phyloP scores from a whole-genome alignment of 2,113 vertebrate genomes.

The Pseudorectes ferrugineus region DNA sequence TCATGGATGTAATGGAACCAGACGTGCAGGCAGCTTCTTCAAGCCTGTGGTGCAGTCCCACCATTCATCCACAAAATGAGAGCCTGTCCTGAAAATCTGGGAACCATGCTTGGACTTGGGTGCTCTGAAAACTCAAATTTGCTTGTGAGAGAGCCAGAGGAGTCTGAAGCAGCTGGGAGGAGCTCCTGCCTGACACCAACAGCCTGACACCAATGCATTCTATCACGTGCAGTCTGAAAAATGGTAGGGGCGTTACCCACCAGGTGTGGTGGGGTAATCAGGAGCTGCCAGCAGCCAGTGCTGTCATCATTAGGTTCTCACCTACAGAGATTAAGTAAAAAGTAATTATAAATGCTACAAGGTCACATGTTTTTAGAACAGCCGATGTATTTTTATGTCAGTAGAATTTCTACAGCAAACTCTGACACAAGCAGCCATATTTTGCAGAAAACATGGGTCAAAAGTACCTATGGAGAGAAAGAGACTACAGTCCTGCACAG shows the following conservation, averaged over 20 bases:
- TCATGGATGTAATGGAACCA: background rate
- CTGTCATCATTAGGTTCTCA: background rate
- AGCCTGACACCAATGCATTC: background rate
- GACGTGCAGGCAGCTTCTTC: background rate
- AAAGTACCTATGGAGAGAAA: background rate
- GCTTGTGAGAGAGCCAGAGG: background rate
- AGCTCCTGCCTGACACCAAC: background rate
- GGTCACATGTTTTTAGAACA: background rate
- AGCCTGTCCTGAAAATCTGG: background rate
- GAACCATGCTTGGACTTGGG: background rate
- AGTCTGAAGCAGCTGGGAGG: background rate
- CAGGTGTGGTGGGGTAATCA: accelerated
- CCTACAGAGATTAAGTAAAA: background rate
- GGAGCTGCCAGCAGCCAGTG: background rate
- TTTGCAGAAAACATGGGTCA: background rate
- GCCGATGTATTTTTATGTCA: background rate
- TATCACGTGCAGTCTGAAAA: background rate
- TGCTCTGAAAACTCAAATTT: background rate
- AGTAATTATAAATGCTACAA: background rate
- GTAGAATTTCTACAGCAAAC: background rate
- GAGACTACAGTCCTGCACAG: background rate
- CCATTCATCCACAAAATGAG: accelerated
- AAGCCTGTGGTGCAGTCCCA: background rate
- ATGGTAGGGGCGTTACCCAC: accelerated
- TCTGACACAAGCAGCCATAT: background rate